Conservation (phyloP, 2,797 vertebrate species). For the Coregonus sp. region DNA sequence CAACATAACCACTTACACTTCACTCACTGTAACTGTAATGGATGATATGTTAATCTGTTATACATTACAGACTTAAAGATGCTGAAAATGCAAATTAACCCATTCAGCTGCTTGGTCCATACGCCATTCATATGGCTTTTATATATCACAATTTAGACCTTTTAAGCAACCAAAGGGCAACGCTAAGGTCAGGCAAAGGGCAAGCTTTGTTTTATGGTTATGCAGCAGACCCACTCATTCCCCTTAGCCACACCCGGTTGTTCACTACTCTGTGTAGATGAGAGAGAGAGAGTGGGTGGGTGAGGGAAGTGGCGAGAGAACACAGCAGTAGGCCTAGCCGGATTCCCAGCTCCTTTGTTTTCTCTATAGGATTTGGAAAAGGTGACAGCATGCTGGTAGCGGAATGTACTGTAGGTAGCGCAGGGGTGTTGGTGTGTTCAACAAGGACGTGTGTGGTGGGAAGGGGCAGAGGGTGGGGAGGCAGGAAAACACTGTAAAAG, state of each 20-base stretch:
- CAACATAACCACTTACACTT: no score
- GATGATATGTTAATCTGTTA: no score
- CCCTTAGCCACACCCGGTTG: not conserved
- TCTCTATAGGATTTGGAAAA: conserved; percentile 65
- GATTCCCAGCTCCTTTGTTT: conserved; percentile 41
- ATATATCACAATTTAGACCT: not conserved
- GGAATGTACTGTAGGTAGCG: not conserved
- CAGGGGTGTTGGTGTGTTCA: not conserved
- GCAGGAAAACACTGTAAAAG: conserved; percentile 63
- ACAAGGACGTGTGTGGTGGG: not conserved
- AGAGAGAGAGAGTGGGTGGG: not conserved
- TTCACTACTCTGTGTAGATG: conserved; percentile 6
- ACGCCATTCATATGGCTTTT: not conserved
- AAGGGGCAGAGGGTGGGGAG: conserved; percentile 16
- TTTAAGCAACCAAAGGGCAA: not conserved
- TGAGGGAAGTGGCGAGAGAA: not conserved
- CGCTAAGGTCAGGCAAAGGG: conserved; percentile 38
- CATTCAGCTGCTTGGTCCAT: not conserved
- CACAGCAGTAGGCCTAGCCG: not conserved
- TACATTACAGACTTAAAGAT: no score
- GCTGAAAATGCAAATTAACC: not conserved
- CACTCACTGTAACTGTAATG: no score
- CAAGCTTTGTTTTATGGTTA: conserved; percentile 51
- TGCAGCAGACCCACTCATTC: conserved; percentile 36
- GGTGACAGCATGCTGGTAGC: conserved; percentile 55